Conservation (phyloP, 2,113 vertebrate species). For the Bos taurus region DNA sequence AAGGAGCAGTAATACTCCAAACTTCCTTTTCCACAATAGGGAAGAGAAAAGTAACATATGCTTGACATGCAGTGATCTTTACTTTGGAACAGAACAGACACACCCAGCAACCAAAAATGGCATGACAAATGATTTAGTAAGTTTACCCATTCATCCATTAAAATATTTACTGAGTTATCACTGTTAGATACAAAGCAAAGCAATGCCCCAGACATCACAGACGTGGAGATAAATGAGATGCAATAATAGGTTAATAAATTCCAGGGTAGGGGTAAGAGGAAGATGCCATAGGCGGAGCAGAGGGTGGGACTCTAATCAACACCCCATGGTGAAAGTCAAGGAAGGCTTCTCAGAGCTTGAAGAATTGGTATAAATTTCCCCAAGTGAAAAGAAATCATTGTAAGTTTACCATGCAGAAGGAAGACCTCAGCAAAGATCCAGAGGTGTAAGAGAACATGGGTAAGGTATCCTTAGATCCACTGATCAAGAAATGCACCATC, state of each 20-base stretch:
- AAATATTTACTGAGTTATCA: not conserved
- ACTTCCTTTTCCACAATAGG: not conserved
- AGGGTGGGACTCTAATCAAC: not conserved
- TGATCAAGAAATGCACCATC: constrained; percentile 24
- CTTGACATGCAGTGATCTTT: not conserved
- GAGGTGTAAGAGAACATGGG: not conserved
- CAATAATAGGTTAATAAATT: not conserved
- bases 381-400: not conserved
- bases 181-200: not conserved
- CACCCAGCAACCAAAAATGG: not conserved
- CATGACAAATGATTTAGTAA: not conserved
- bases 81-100: not conserved
- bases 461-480: not conserved
- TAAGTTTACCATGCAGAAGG: not conserved
- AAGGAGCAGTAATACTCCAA: not conserved
- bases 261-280: not conserved
- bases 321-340: not conserved
- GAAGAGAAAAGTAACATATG: not conserved
- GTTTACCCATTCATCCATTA: not conserved
- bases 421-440: constrained; percentile 13
- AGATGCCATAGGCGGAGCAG: not conserved
- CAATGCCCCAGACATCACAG: not conserved
- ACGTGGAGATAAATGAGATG: not conserved
- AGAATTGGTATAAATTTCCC: not conserved
- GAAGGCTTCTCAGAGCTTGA: not conserved